Percentiles rank a stretch among this genome's conserved stretches.
Conservation (phyloP, 1,140 invertebrate genomes). For the Probaryconus sp. region DNA sequence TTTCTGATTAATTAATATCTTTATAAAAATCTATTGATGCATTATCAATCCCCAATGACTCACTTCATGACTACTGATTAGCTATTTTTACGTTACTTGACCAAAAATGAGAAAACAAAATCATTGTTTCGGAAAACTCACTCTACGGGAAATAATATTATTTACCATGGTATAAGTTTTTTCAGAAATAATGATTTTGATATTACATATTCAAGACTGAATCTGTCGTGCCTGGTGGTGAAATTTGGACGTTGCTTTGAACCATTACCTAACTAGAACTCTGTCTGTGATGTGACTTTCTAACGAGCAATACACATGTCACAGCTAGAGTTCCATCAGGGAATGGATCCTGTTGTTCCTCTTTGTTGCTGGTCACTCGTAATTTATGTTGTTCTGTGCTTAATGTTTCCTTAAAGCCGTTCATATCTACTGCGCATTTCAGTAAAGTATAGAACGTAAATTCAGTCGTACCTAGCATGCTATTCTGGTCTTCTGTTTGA, state of each 20-base stretch:
- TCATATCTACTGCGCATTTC: constrained; percentile 18
- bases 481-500: constrained; percentile 87
- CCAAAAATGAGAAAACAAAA: too few species aligned
- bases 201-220: too few species aligned
- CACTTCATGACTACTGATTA: too few species aligned
- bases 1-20: too few species aligned
- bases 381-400: constrained; percentile 12
- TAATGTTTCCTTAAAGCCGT: constrained; percentile 23
- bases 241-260: constrained; percentile 62
- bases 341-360: constrained; percentile 70
- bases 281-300: constrained; percentile 92
- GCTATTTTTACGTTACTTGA: too few species aligned
- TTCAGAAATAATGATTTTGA: too few species aligned
- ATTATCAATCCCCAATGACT: too few species aligned
- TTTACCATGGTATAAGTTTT: too few species aligned
- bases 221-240: too few species aligned
- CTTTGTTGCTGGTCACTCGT: neutral
- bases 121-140: too few species aligned
- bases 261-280: constrained; percentile 89
- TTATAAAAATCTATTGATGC: too few species aligned
- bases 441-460: constrained; percentile 43
- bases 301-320: constrained; percentile 83
- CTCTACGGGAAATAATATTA: too few species aligned
- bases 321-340: constrained; percentile 87
- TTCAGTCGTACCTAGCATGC: constrained; percentile 75